These are phyloP conservation scores for Prietella phreatophila DNA, from an alignment of 2,113 vertebrate species.

Conservation along the genomic window DNA sequence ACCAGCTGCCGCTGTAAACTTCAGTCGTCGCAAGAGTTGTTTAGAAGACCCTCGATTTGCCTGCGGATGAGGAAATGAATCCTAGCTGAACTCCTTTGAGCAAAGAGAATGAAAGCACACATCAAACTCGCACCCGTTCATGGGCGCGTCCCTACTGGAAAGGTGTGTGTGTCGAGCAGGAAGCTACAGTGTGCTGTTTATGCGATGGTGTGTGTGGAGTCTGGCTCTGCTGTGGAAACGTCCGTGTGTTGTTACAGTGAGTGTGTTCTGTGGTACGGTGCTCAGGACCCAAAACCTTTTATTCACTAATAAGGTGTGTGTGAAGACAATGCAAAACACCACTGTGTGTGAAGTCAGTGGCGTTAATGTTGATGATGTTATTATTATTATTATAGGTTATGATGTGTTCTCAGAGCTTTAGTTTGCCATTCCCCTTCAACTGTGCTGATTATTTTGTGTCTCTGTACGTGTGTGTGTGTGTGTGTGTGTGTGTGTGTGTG, in stretches of 20 bases:
- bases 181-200: neutral
- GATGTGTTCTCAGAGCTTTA: slow-evolving; percentile 10
- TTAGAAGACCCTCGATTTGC: neutral
- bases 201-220: neutral
- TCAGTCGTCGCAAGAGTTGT: neutral
- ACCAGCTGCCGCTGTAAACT: neutral
- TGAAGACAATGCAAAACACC: neutral
- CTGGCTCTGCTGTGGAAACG: neutral
- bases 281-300: neutral
- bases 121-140: neutral
- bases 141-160: neutral
- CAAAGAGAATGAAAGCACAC: neutral
- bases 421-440: neutral
- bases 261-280: neutral
- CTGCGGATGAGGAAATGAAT: neutral
- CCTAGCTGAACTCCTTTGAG: neutral
- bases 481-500: slow-evolving; percentile 14
- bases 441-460: neutral
- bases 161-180: neutral
- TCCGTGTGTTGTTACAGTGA: neutral
- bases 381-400: neutral
- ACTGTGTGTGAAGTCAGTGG: neutral
- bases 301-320: neutral
- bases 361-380: neutral
- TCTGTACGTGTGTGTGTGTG: slow-evolving; percentile 1